Percentiles rank a stretch among this genome's conserved stretches.
Conservation (phyloP, 1,140 invertebrate species). For the Drosophila melanogaster region Release_6_plus_ISO1_MT NC_004354.4:12881001-12881500, state of each 20-base stretch:
- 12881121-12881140: neutral
- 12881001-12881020: conserved; percentile 76
- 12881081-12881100: conserved; percentile 15
- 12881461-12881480: conserved; percentile 9
- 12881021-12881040: conserved; percentile 38
- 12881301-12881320: conserved; percentile 7
- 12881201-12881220: conserved; percentile 22
- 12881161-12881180: conserved; percentile 58
- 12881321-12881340: conserved; percentile 65
- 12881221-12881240: neutral
- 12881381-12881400: conserved; percentile 61
- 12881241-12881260: neutral
- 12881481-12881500: neutral
- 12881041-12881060: neutral
- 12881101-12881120: conserved; percentile 27
- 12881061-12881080: conserved; percentile 23
- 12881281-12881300: neutral
- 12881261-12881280: conserved; percentile 2
- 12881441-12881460: neutral
- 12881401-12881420: conserved; percentile 38
- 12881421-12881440: conserved; percentile 43
- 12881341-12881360: conserved; percentile 57
- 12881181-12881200: conserved; percentile 53
- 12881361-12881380: conserved; percentile 56
- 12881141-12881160: conserved; percentile 24